Conservation (phyloP, 2,797 vertebrate genomes). For the Tapirus indicus region DNA sequence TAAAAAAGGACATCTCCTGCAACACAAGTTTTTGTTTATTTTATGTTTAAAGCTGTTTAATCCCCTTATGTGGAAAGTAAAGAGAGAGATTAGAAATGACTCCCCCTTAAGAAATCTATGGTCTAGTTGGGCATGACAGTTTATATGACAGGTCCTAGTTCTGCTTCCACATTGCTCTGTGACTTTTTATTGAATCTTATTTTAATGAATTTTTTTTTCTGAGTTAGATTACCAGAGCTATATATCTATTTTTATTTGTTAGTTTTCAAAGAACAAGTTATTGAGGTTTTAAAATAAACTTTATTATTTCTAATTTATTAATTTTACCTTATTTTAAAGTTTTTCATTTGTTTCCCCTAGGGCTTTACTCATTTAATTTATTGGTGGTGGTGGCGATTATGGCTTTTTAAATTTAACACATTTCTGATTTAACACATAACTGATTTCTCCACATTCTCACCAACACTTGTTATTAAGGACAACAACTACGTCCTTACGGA, state of each 20-base stretch:
- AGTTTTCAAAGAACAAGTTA: background rate
- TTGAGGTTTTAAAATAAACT: background rate
- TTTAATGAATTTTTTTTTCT: background rate
- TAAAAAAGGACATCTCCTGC: too few relatives aligned
- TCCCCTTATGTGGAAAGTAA: background rate
- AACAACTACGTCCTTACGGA: too few relatives aligned
- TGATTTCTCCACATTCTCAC: background rate
- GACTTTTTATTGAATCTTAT: slow-evolving; percentile 23
- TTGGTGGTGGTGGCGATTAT: background rate
- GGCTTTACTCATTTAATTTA: background rate
- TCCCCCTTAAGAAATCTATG: background rate
- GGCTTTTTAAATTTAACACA: background rate
- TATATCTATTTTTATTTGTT: background rate
- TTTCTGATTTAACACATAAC: too few relatives aligned
- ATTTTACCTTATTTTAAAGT: background rate
- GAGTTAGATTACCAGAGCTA: background rate
- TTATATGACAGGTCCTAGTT: background rate
- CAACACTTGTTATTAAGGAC: background rate
- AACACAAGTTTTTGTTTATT: background rate
- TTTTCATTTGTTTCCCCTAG: background rate
- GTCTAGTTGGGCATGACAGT: background rate
- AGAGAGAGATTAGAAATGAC: background rate
- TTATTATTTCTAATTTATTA: background rate
- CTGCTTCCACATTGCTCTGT: background rate
- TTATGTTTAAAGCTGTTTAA: background rate